Conservation (phyloP, 2,797 vertebrate genomes). For the Bothrops alternatus region DNA sequence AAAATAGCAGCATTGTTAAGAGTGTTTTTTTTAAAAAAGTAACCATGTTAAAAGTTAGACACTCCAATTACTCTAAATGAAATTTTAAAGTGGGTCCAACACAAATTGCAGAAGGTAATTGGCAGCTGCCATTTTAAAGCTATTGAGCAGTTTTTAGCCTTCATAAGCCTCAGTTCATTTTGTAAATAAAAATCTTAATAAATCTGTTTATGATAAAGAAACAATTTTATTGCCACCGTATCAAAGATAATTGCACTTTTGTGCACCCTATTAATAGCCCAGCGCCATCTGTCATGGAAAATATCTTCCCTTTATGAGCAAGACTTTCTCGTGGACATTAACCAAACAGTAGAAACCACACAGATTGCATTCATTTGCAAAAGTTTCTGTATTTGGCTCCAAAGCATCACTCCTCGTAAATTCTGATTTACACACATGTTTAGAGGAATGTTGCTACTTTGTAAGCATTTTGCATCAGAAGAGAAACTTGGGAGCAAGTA, state of each 20-base stretch:
- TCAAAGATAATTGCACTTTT: conserved; percentile 62
- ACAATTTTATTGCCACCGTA: conserved; percentile 68
- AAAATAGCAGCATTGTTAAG: not conserved
- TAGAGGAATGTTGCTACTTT: conserved; percentile 49
- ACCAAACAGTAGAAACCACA: conserved; percentile 62
- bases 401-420: not conserved
- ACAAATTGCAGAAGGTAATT: conserved; percentile 60
- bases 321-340: conserved; percentile 59
- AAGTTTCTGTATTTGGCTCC: conserved; percentile 48
- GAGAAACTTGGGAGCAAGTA: conserved; percentile 5
- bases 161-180: conserved; percentile 69
- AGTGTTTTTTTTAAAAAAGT: not conserved
- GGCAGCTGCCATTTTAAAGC: conserved; percentile 58
- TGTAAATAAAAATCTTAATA: conserved; percentile 70
- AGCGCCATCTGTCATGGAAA: conserved; percentile 69
- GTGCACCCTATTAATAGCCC: conserved; percentile 46
- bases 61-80: not conserved
- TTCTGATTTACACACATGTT: conserved; percentile 41
- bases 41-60: not conserved
- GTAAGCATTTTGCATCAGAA: not conserved
- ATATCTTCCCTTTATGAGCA: conserved; percentile 62
- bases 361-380: conserved; percentile 56
- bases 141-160: conserved; percentile 62
- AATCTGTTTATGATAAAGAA: conserved; percentile 71
- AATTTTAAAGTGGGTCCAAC: conserved; percentile 31